phyloP scores from a whole-genome alignment of 2,797 vertebrate species.

The Coluber constrictor region DNA sequence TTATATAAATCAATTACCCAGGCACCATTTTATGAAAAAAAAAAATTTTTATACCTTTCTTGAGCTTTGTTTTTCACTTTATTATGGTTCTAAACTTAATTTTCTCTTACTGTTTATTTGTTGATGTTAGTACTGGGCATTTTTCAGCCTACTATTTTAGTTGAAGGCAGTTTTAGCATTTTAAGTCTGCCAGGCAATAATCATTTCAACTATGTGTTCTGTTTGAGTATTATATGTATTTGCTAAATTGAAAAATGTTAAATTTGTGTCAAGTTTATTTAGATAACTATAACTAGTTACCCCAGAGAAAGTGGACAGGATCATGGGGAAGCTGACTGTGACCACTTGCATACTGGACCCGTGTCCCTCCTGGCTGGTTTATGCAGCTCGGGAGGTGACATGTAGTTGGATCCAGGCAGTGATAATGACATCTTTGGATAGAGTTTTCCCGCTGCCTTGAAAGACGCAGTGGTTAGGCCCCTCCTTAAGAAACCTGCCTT shows the following conservation, averaged over 20 bases:
- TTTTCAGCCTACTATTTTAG: conserved; percentile 45
- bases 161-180: conserved; percentile 47
- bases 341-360: too few relatives aligned
- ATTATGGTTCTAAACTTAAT: conserved; percentile 16
- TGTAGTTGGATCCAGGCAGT: too few relatives aligned
- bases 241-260: conserved; percentile 32
- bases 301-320: too few relatives aligned
- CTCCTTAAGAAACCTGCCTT: too few relatives aligned
- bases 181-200: conserved; percentile 44
- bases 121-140: conserved; percentile 36
- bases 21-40: background rate
- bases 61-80: conserved; percentile 22
- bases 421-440: too few relatives aligned
- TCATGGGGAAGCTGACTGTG: too few relatives aligned
- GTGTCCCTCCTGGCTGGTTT: too few relatives aligned
- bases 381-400: too few relatives aligned
- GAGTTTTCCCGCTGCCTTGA: too few relatives aligned
- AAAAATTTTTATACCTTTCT: background rate
- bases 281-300: too few relatives aligned
- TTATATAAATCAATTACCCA: background rate
- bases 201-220: conserved; percentile 14
- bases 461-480: too few relatives aligned
- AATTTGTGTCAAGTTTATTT: conserved; percentile 21
- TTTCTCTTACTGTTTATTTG: conserved; percentile 45
- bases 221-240: conserved; percentile 35